Conservation (phyloP, 2,888 invertebrate genomes). For the Drosophila mayaguana region DNA sequence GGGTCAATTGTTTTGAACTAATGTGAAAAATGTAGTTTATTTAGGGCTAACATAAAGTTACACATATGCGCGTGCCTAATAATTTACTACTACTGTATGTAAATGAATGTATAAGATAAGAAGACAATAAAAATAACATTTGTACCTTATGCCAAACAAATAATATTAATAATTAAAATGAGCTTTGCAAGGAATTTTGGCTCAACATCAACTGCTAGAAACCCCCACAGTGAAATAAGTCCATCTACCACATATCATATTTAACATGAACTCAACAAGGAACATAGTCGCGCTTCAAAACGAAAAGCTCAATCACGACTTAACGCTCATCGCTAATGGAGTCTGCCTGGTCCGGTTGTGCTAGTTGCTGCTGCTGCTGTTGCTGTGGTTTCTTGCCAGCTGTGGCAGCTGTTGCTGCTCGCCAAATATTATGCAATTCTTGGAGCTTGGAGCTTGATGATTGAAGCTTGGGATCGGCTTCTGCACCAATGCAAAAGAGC, state of each 20-base stretch:
- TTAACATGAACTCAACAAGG: constrained; percentile 9
- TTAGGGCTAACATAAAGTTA: too few species aligned
- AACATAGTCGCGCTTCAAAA: background rate
- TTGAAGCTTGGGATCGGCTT: constrained; percentile 5
- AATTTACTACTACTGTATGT: too few species aligned
- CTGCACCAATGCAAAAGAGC: constrained; percentile 50
- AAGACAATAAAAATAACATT: too few species aligned
- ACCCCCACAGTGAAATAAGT: background rate
- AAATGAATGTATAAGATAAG: too few species aligned
- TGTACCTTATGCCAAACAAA: too few species aligned
- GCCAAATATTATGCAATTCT: constrained; percentile 74
- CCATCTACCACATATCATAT: background rate
- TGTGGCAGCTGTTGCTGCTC: constrained; percentile 49
- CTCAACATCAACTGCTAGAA: too few species aligned
- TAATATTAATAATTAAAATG: too few species aligned
- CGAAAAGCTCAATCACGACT: constrained; percentile 18
- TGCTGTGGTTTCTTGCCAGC: constrained; percentile 24
- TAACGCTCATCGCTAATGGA: constrained; percentile 33
- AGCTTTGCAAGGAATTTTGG: too few species aligned
- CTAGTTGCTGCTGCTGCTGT: constrained; percentile 35
- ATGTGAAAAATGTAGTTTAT: too few species aligned
- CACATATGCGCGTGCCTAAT: too few species aligned
- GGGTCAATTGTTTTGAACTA: background rate
- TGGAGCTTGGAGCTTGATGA: constrained; percentile 1
- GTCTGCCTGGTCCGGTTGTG: constrained; percentile 37